A percentile compares a stretch with the other conserved stretches of the same genome.
Conservation (phyloP, 2,888 invertebrate genomes). For the Drosophila recens region DNA sequence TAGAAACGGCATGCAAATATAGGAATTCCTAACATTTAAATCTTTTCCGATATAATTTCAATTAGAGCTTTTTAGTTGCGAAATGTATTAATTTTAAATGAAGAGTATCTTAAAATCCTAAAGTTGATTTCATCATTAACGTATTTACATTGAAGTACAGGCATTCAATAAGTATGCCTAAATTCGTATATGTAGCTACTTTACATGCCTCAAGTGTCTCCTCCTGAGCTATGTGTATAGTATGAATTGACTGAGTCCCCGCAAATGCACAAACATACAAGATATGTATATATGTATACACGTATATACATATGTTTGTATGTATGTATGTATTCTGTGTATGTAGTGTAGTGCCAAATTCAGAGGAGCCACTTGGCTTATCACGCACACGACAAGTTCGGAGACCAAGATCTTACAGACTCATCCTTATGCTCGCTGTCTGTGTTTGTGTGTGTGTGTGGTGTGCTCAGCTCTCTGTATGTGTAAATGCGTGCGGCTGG, state of each 20-base stretch:
- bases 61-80: too few species aligned
- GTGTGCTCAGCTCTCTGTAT: background rate
- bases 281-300: background rate
- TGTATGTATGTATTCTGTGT: constrained; percentile 10
- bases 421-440: constrained; percentile 4
- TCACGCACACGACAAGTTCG: constrained; percentile 71
- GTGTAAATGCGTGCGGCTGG: constrained; percentile 70
- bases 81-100: too few species aligned
- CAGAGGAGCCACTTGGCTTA: constrained; percentile 75
- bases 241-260: constrained; percentile 33
- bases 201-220: constrained; percentile 60
- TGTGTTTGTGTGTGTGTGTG: constrained; percentile 25
- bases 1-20: too few species aligned
- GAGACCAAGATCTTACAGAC: constrained; percentile 46
- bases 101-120: too few species aligned
- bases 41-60: too few species aligned
- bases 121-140: too few species aligned
- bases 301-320: constrained; percentile 8
- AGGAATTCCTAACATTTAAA: too few species aligned
- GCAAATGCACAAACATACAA: constrained; percentile 8
- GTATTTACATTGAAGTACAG: too few species aligned
- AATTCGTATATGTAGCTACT: constrained; percentile 46
- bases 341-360: constrained; percentile 51
- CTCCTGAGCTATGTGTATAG: constrained; percentile 22
- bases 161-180: constrained; percentile 16